Conservation (phyloP, 2,888 invertebrate species). For the Pachycephus smyrnensis region DNA sequence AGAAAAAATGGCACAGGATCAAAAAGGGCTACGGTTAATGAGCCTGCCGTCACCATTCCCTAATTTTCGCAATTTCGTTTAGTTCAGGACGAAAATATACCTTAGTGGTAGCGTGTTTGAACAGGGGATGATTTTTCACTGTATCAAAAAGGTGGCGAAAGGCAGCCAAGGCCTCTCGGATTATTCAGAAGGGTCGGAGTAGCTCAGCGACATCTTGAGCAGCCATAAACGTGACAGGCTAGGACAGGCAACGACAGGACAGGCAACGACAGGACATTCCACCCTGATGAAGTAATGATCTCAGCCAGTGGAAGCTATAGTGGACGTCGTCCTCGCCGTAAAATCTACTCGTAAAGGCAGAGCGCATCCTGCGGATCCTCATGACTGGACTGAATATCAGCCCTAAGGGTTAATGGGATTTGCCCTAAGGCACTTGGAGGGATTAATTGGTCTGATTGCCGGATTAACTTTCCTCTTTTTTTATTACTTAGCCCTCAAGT, state of each 20-base stretch:
- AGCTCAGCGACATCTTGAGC: neutral
- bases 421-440: neutral
- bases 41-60: neutral
- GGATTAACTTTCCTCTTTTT: neutral
- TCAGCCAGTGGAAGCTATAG: neutral
- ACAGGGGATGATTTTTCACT: neutral
- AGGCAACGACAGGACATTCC: neutral
- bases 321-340: neutral
- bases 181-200: neutral
- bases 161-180: neutral
- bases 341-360: neutral
- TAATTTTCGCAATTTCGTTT: neutral
- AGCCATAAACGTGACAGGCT: neutral
- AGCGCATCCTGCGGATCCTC: neutral
- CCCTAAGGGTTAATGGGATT: neutral
- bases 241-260: neutral
- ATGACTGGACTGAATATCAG: neutral
- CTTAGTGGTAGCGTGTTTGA: neutral
- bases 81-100: neutral
- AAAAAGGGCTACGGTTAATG: neutral
- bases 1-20: neutral
- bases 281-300: neutral
- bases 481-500: neutral
- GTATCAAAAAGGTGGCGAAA: neutral
- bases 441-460: constrained; percentile 2